A percentile compares a stretch with the other conserved stretches of the same genome.
Evolutionary conservation across 2,113 vertebrate genomes (phyloP).

Genomic region (Crotophaga sulcirostris): DNA sequence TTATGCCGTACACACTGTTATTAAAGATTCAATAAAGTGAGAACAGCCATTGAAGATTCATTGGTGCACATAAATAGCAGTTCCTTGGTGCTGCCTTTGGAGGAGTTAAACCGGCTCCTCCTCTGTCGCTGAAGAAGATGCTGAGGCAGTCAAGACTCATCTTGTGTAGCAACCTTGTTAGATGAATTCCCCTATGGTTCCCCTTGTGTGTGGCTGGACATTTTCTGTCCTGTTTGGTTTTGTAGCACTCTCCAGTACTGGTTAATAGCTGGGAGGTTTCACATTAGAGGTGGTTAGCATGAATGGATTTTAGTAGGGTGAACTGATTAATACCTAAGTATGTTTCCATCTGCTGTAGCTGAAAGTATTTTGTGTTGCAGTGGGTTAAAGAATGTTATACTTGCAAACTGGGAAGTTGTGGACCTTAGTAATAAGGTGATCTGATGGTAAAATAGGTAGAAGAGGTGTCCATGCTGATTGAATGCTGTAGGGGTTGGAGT

Average conservation of each 20-base stretch:
- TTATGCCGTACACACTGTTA: not conserved
- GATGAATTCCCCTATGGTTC: not conserved
- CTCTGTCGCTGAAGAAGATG: not conserved
- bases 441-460: not conserved
- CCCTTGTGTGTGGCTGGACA: rapidly evolving
- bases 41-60: not conserved
- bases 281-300: not conserved
- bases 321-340: not conserved
- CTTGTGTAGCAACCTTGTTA: not conserved
- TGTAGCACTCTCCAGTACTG: not conserved
- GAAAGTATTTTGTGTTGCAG: not conserved
- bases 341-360: not conserved
- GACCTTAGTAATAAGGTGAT: not conserved
- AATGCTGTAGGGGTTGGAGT: not conserved
- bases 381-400: not conserved
- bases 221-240: not conserved
- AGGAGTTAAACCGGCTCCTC: not conserved
- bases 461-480: not conserved
- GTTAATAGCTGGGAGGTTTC: not conserved
- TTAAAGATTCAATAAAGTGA: not conserved
- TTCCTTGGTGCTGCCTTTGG: not conserved
- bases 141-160: not conserved
- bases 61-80: not conserved
- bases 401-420: not conserved
- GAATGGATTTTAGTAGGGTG: not conserved